Percentiles rank a stretch among this genome's conserved stretches.
Conservation (phyloP, 2,888 invertebrate species). For the Apoderus coryli region DNA sequence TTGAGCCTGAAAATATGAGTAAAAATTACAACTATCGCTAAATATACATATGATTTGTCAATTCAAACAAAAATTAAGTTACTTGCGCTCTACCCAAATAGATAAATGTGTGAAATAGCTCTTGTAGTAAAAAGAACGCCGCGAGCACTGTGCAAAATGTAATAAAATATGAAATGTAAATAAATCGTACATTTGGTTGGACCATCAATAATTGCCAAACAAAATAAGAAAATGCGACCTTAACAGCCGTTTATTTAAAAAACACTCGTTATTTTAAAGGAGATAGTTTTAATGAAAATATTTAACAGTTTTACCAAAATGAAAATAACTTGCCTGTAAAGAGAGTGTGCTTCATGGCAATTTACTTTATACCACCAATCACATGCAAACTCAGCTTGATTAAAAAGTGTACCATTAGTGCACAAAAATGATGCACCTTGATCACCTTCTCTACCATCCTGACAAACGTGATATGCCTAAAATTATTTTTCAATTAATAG, state of each 20-base stretch:
- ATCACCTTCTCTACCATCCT: conserved; percentile 72
- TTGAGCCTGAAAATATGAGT: conserved; percentile 59
- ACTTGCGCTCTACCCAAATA: no score
- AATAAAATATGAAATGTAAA: no score
- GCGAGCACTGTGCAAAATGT: no score
- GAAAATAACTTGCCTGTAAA: conserved; percentile 47
- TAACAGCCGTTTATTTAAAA: no score
- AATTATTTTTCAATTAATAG: conserved; percentile 8
- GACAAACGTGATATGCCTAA: conserved; percentile 76
- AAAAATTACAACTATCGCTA: no score
- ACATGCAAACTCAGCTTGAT: conserved; percentile 72
- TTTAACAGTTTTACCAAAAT: no score
- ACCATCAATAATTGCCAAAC: background rate
- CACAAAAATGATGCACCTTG: conserved; percentile 75
- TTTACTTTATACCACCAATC: conserved; percentile 91
- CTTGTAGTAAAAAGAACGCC: no score
- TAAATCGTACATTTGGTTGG: no score
- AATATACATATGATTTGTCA: conserved; percentile 1
- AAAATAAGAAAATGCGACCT: conserved; percentile 1
- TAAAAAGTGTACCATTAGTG: conserved; percentile 75
- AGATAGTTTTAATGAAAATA: no score
- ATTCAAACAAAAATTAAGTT: no score
- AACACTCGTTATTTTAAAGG: no score
- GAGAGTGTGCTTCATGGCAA: conserved; percentile 56
- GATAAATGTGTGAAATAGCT: no score